A percentile compares a stretch with the other conserved stretches of the same genome.
These are phyloP conservation scores for Hippoglossus stenolepis DNA, from an alignment of 2,113 vertebrate genomes.

Conservation along the genomic window DNA sequence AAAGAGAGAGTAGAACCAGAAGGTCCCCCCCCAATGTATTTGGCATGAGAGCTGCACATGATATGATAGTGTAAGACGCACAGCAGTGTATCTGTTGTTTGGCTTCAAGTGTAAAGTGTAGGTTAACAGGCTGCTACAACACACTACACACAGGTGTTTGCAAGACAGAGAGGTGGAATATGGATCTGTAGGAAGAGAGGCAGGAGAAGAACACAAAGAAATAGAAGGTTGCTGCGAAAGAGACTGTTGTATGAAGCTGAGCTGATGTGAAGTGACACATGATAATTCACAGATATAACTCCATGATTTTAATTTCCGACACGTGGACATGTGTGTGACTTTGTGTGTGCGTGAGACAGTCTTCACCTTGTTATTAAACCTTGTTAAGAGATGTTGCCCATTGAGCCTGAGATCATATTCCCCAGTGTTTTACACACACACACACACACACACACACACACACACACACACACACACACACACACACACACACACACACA, in stretches of 20 bases:
- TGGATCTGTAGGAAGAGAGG: slow-evolving; percentile 6
- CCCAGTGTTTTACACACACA: slow-evolving; percentile 11
- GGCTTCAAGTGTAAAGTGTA: no score
- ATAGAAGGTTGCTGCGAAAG: slow-evolving; percentile 4
- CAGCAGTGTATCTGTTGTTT: no score
- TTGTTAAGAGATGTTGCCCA: slow-evolving; percentile 42
- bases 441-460: slow-evolving; percentile 15
- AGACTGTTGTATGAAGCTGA: neutral
- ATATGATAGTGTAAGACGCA: no score
- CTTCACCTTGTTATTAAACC: slow-evolving; percentile 38
- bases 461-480: neutral
- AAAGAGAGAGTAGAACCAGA: no score
- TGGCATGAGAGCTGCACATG: no score
- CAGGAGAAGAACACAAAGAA: neutral
- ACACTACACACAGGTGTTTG: neutral
- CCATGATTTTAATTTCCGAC: slow-evolving; percentile 3
- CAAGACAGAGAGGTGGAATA: neutral
- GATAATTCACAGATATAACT: neutral
- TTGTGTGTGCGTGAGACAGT: neutral
- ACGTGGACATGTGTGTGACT: neutral
- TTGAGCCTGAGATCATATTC: slow-evolving; percentile 38
- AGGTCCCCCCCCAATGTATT: no score
- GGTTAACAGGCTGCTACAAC: slow-evolving; percentile 8
- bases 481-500: slow-evolving; percentile 10
- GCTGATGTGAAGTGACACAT: slow-evolving; percentile 8